Evolutionary conservation across 2,888 invertebrate genomes (phyloP), one percentile per base, ranked within the genome.

Genomic region (Drosophila leonis): DNA sequence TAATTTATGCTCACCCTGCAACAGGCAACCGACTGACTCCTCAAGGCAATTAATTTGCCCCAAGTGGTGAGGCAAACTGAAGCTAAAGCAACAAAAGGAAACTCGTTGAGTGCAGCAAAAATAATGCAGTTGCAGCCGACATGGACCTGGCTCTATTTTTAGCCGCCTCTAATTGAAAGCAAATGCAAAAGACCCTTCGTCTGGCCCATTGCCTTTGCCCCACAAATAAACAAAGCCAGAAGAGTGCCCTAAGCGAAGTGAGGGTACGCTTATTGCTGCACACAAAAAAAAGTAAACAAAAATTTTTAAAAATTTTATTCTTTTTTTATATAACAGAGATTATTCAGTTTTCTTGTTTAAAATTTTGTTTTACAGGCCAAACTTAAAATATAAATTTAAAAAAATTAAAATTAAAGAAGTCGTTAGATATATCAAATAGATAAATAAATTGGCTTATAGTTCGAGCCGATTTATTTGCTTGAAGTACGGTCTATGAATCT

Each of bases 1-100:
- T 83, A 81, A 85, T 80, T 83, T 83, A 85, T 83, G 86, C 78
- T 52, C 54, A 67, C 9, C 51, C 61, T 52, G 49, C 63, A 63
- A 52, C 46, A 59, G 52, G 54, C 67, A 67, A 69, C 35, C 68
- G 66, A 72, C 33, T 68, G 75, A 71, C 75, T 78, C 75, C 80
- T 68, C 78, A 57, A 37, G 72, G 75, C 80, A 85, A 82, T 82
- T 85, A 83, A 85, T 83, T 80, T 85, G 67, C 67, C 51, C 59
- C 78, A 74, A 77, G 55, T 68, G 76, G 15, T 27, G 29, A 10
- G 29, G 60, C 35, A 35, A 64, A 66, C 20, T 18, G 9, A 18
- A 64, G 69, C 20, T 18, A 12, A 18, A 10, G 60, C 33, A 48
- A 73, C 44, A 63, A 51, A 51, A 52, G 62, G 35, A 41, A 59